Evolutionary conservation across 2,113 vertebrate species (phyloP).

Genomic region (Willisornis vidua): DNA sequence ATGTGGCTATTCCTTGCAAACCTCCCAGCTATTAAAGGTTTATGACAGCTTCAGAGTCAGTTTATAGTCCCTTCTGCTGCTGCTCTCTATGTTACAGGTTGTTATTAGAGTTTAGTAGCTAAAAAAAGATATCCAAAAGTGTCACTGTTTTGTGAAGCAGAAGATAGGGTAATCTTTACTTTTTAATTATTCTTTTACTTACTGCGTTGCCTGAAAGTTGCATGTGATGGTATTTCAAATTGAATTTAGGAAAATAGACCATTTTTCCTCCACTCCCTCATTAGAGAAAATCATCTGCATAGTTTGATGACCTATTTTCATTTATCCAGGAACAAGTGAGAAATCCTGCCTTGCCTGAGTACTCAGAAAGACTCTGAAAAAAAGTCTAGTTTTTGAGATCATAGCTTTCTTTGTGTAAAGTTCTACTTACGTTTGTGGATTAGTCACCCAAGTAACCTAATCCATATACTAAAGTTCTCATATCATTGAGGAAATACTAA

Average conservation of each 20-base stretch:
- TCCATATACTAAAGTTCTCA: not conserved
- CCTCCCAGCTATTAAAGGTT: conserved; percentile 55
- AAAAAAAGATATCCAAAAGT: conserved; percentile 22
- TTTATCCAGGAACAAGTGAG: not conserved
- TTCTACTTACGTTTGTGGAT: conserved; percentile 12
- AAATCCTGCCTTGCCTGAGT: not conserved
- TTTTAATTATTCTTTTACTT: not conserved
- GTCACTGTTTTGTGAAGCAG: conserved; percentile 39
- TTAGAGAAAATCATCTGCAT: not conserved
- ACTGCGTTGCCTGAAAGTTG: not conserved
- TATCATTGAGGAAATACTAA: conserved; percentile 30
- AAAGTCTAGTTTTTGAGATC: not conserved
- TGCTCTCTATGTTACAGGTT: not conserved
- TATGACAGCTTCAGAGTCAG: not conserved
- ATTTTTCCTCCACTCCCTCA: not conserved
- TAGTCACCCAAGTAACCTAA: conserved; percentile 43
- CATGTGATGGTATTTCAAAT: not conserved
- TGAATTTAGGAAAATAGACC: not conserved
- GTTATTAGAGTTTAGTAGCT: conserved; percentile 26
- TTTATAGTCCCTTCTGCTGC: not conserved
- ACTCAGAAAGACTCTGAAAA: not conserved
- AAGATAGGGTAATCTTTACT: not conserved
- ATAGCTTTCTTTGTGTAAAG: conserved; percentile 45
- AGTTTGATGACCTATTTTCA: conserved; percentile 33
- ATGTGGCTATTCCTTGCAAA: conserved; percentile 14